These are phyloP conservation scores for Numenius phaeopus DNA, from an alignment of 2,797 vertebrate species.

Conservation along the genomic window DNA sequence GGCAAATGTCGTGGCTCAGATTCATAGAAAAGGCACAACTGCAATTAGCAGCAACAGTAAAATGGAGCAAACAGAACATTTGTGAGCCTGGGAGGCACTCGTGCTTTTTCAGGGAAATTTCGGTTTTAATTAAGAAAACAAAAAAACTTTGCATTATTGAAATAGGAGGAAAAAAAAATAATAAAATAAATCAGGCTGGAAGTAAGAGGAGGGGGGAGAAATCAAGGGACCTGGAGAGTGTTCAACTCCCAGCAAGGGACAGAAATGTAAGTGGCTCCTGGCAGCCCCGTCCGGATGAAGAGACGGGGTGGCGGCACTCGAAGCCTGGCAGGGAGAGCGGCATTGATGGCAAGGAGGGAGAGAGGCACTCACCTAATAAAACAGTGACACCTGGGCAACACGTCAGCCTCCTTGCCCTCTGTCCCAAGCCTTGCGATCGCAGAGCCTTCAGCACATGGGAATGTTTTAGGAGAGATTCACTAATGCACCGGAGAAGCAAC, in stretches of 20 bases:
- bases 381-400: constrained; percentile 36
- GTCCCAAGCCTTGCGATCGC: not conserved
- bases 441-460: not conserved
- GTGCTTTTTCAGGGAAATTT: not conserved
- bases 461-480: not conserved
- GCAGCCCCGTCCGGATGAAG: constrained; percentile 56
- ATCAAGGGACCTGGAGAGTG: constrained; percentile 62
- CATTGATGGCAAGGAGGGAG: constrained; percentile 9
- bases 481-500: fast-evolving
- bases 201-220: not conserved
- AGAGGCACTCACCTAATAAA: constrained; percentile 57
- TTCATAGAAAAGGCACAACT: not conserved
- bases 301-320: constrained; percentile 38
- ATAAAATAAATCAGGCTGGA: not conserved
- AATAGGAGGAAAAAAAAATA: fast-evolving
- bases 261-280: constrained; percentile 56
- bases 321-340: constrained; percentile 38
- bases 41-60: not conserved
- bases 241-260: constrained; percentile 71
- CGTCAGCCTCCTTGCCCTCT: not conserved
- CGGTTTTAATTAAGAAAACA: not conserved
- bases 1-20: not conserved
- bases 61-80: not conserved
- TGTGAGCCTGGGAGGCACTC: not conserved
- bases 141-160: not conserved